Evolutionary conservation across 2,888 invertebrate species (phyloP).

Genomic region (Conops quadrifasciatus): DNA sequence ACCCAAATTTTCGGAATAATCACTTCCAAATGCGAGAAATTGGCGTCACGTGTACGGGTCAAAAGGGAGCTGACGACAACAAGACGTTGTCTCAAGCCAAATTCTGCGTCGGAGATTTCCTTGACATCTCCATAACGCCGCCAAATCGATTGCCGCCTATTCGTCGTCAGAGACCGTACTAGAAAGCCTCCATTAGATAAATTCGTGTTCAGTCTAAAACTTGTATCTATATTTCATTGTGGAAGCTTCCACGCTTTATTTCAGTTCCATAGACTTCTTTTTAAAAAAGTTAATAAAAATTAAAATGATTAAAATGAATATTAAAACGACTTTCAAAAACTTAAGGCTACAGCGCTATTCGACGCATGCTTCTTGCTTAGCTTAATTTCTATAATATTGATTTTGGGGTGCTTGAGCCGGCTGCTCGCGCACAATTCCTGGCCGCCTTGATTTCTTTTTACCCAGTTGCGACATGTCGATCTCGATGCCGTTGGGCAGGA

Average conservation of each 20-base stretch:
- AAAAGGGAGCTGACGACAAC: conserved; percentile 91
- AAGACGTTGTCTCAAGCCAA: conserved; percentile 87
- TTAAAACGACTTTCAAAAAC: conserved; percentile 16
- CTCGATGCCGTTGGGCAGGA: conserved; percentile 76
- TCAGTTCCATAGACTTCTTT: conserved; percentile 26
- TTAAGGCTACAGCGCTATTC: conserved; percentile 1
- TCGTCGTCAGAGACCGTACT: conserved; percentile 71
- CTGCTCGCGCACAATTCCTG: conserved; percentile 57
- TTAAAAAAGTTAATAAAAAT: conserved; percentile 23
- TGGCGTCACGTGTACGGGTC: conserved; percentile 92
- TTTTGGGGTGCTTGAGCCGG: conserved; percentile 22
- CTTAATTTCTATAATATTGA: conserved; percentile 53
- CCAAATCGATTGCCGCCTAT: conserved; percentile 80
- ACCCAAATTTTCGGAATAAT: conserved; percentile 79
- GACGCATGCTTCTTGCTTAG: neutral
- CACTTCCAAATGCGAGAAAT: conserved; percentile 93
- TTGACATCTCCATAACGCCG: conserved; percentile 94
- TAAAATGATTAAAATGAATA: conserved; percentile 10
- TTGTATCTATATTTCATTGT: neutral
- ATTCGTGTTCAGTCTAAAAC: neutral
- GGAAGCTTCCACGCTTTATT: conserved; percentile 8
- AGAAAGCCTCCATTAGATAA: conserved; percentile 22
- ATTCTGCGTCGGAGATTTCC: conserved; percentile 95
- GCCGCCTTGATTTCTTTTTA: conserved; percentile 75
- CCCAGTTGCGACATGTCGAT: conserved; percentile 76